phyloP scores from a whole-genome alignment of 2,797 vertebrate genomes.

The Echeneis naucrates region DNA sequence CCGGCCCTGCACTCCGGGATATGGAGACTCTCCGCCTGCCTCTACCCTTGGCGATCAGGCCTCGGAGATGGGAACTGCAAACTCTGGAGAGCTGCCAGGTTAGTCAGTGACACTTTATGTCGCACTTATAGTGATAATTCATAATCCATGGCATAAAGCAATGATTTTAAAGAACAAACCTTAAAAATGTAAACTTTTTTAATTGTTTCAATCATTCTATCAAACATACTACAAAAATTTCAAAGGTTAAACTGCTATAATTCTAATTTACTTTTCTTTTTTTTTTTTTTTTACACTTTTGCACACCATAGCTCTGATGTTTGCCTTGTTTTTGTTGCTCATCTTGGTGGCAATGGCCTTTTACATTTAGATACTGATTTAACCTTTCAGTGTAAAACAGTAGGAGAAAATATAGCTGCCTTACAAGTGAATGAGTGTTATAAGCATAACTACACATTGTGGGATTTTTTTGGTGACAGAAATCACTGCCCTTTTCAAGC shows the following conservation, averaged over 20 bases:
- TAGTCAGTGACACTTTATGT: slow-evolving; percentile 30
- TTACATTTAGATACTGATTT: slow-evolving; percentile 6
- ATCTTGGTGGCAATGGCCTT: too few species aligned
- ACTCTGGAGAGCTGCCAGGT: slow-evolving; percentile 80
- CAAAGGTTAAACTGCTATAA: too few species aligned
- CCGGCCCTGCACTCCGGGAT: slow-evolving; percentile 90
- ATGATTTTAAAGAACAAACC: background rate
- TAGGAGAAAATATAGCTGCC: background rate
- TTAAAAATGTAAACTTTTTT: background rate
- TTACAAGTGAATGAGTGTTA: background rate
- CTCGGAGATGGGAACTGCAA: slow-evolving; percentile 87
- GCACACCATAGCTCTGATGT: too few species aligned
- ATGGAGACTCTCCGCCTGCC: slow-evolving; percentile 87
- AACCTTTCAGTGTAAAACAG: slow-evolving; percentile 1
- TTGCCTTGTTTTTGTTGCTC: too few species aligned
- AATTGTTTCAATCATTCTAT: background rate
- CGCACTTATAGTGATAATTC: background rate
- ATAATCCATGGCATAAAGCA: background rate
- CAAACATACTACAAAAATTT: background rate
- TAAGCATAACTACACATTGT: background rate
- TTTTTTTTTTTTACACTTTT: too few species aligned
- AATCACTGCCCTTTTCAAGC: slow-evolving; percentile 44
- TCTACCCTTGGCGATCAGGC: slow-evolving; percentile 75
- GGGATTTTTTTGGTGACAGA: slow-evolving; percentile 28
- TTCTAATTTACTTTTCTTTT: too few species aligned